Base-by-base conservation (phyloP, 2,888 invertebrate genomes). In the Aspidiotus rigidus region DNA sequence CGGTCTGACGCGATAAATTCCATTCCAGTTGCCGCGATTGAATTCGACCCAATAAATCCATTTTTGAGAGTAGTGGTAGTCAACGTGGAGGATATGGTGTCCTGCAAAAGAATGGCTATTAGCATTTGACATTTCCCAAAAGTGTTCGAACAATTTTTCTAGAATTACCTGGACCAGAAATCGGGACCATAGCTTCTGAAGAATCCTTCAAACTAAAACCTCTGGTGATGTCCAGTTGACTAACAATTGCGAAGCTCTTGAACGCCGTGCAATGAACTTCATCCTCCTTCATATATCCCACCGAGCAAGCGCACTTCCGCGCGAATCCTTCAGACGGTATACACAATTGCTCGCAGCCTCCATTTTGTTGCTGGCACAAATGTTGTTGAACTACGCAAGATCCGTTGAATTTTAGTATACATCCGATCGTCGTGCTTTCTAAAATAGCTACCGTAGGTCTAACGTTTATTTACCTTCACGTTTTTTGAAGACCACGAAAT, bases 31-130 rank as follows among this genome's bases (percentile, higher is more conserved):
- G 0, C 90, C 91, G 16, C 91, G 83, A 75, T 91, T 93, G 76
- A 90, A 92, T 78, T 98, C 97, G 0, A 93, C 93, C 93, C 96
- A 98, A 79, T 97, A 98, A 73, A 99, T 93, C 84, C 91, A 93
- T 76, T 90, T 91, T n/a, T 88, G 88, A 0, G 86, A 83, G 76
- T 88, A 89, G 76, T 94, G 89, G 0, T 94, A 88, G 77, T 95
- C 96, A 0, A 97, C 87, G 77, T 95, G 92, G 0, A 94, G 81
- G 61, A 95, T 91, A 75, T 95, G 93, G 77, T 94, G 93, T 0
- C 92, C 94, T 79, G 74, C 44, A 72, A 72, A 49, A 7, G 11
- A 17, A 6, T 11, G 16, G 13, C 1, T 17, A 57, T 57, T 39
- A 61, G 15, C 5, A 10, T n/a, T 57, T 57, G 16, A 41, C 28